Evolutionary conservation across 2,797 vertebrate genomes (phyloP).

Genomic region (Malurus splendens): DNA sequence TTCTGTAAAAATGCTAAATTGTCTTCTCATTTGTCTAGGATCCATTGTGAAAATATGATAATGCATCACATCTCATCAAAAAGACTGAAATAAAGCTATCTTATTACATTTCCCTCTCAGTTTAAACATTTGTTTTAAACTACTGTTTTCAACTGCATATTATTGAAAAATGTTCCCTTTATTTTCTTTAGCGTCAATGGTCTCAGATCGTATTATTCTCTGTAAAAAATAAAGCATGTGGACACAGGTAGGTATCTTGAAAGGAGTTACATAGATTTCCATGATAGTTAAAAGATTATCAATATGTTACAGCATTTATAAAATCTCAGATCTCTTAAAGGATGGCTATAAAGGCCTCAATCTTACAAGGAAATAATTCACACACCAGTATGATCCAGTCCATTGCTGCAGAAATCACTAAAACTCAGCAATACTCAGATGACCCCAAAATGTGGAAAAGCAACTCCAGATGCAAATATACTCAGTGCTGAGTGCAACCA

Average conservation of each 20-base stretch:
- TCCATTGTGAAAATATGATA: background rate
- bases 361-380: background rate
- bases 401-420: background rate
- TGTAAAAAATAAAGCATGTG: background rate
- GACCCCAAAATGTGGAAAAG: background rate
- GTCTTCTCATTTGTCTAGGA: background rate
- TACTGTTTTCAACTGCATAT: background rate
- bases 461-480: background rate
- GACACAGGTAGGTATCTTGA: background rate
- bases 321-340: background rate
- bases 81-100: background rate
- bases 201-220: accelerated
- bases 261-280: background rate
- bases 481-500: background rate
- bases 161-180: background rate
- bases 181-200: background rate
- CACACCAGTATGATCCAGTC: accelerated
- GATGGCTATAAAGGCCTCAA: background rate
- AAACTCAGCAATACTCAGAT: background rate
- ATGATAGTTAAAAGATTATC: background rate
- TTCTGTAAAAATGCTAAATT: background rate
- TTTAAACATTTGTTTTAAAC: background rate
- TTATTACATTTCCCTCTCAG: background rate
- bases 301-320: background rate
- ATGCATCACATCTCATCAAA: background rate